These are phyloP conservation scores for Lithobates pipiens DNA, from an alignment of 2,797 vertebrate genomes.

Conservation along the genomic window DNA sequence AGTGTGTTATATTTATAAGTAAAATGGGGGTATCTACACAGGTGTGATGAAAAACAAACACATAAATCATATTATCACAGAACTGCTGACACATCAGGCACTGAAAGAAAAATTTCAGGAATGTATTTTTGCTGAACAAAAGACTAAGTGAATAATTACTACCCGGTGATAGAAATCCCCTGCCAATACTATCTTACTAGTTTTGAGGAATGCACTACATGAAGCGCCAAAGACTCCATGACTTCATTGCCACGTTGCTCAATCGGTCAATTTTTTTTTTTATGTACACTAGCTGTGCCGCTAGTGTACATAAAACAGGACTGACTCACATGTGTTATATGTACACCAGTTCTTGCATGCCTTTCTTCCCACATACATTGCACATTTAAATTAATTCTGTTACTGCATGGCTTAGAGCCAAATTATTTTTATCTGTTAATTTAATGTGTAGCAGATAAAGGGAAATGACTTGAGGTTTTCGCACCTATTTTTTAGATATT, in stretches of 20 bases:
- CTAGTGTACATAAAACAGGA: no score
- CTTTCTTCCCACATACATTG: neutral
- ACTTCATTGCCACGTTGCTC: neutral
- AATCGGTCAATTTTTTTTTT: neutral
- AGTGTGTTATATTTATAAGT: no score
- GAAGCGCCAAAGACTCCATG: neutral
- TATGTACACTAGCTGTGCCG: neutral
- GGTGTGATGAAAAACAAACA: no score
- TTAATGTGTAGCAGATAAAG: neutral
- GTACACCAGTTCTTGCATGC: no score
- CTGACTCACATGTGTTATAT: no score
- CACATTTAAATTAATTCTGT: neutral
- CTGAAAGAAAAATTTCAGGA: neutral
- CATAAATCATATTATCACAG: no score
- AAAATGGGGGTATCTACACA: no score
- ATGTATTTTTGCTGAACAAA: neutral
- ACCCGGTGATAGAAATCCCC: neutral
- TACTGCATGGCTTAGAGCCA: neutral
- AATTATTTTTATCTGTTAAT: no score
- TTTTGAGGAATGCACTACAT: neutral
- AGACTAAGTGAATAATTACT: neutral
- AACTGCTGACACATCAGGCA: no score
- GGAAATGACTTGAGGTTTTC: neutral
- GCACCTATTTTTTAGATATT: slow-evolving; percentile 10
- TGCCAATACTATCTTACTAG: neutral